These are phyloP conservation scores for Cephalopachus bancanus DNA, from an alignment of 2,797 vertebrate species.

Conservation along the genomic window DNA sequence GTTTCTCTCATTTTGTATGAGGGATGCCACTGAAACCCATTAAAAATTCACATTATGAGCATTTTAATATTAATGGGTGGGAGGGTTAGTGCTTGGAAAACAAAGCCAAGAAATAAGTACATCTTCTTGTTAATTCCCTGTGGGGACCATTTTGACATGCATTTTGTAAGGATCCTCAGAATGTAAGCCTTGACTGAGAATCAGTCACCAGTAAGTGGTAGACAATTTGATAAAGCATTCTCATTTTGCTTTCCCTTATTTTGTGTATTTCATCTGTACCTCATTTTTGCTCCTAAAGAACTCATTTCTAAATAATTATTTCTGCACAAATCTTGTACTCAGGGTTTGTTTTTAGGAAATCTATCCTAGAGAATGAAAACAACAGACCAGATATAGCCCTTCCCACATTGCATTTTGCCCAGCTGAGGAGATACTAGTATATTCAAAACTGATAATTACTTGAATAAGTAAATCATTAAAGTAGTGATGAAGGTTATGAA, in stretches of 20 bases:
- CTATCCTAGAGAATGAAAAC: background rate
- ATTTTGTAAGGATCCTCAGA: background rate
- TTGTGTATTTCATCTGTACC: background rate
- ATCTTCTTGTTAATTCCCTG: background rate
- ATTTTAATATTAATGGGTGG: background rate
- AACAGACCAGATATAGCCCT: background rate
- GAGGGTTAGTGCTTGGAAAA: background rate
- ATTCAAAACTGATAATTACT: background rate
- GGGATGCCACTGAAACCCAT: background rate
- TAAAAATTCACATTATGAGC: background rate
- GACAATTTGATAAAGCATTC: background rate
- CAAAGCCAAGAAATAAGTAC: background rate
- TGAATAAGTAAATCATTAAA: background rate
- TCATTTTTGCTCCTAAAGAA: background rate
- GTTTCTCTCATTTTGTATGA: background rate
- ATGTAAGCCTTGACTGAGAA: background rate
- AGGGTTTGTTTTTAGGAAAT: background rate
- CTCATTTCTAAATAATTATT: background rate
- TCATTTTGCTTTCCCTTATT: background rate
- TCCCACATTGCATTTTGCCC: background rate
- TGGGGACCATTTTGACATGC: background rate
- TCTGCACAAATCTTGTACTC: background rate
- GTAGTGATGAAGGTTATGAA: background rate
- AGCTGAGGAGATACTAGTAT: background rate
- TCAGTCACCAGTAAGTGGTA: background rate